Conservation (phyloP, 2,888 invertebrate species). For the Drosophila antonietae region DNA sequence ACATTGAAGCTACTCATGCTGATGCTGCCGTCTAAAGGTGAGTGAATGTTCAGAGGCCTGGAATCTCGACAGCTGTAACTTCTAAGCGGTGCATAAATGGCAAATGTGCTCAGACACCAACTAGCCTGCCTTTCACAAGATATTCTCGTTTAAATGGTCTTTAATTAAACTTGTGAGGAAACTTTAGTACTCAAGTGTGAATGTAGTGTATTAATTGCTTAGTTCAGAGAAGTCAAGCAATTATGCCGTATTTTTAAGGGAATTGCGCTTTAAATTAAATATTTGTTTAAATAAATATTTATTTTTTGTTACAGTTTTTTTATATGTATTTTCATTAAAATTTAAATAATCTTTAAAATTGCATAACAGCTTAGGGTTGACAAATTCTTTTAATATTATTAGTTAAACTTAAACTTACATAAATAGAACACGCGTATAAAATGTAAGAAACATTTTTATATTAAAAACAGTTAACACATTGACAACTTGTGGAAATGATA, state of each 20-base stretch:
- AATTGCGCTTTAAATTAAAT: too few species aligned
- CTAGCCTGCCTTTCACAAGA: conserved; percentile 61
- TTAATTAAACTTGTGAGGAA: conserved; percentile 1
- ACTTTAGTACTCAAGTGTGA: not conserved
- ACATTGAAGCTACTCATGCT: conserved; percentile 62
- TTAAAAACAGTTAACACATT: not conserved
- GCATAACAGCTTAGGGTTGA: too few species aligned
- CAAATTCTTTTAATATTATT: not conserved
- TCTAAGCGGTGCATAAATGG: conserved; percentile 32
- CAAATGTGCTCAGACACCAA: conserved; percentile 23
- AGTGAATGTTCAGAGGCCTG: conserved; percentile 56
- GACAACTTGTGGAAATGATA: not conserved
- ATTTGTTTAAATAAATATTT: too few species aligned
- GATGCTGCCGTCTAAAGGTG: conserved; percentile 76
- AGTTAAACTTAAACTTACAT: not conserved
- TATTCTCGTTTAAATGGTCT: conserved; percentile 15
- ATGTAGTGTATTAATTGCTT: not conserved
- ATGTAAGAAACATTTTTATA: too few species aligned
- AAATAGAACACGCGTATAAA: not conserved
- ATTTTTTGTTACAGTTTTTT: too few species aligned
- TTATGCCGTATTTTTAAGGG: not conserved
- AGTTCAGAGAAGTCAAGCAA: too few species aligned
- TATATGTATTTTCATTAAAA: not conserved
- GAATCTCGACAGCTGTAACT: conserved; percentile 29
- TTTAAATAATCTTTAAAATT: not conserved